Percentiles rank a stretch among this genome's conserved stretches.
Evolutionary conservation across 1,140 invertebrate species (phyloP).

Genomic region (Musca vetustissima): DNA sequence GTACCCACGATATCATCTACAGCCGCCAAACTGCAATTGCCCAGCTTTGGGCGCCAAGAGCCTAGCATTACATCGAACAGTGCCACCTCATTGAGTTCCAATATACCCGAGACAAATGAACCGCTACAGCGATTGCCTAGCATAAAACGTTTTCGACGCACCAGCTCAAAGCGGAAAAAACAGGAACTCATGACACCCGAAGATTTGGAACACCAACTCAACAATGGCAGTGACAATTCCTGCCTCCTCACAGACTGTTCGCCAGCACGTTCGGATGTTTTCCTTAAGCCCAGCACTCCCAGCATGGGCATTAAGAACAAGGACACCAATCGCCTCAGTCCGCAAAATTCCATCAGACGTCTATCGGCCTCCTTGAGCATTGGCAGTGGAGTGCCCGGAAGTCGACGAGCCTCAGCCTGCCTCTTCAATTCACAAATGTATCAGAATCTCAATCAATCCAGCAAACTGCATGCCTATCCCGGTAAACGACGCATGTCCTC

Average conservation of each 20-base stretch:
- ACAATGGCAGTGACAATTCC: constrained; percentile 47
- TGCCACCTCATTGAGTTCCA: constrained; percentile 27
- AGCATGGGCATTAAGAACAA: constrained; percentile 61
- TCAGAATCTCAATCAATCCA: constrained; percentile 51
- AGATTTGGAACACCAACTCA: constrained; percentile 42
- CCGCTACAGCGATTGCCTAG: constrained; percentile 34
- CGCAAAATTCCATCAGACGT: constrained; percentile 69
- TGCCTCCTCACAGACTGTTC: constrained; percentile 30
- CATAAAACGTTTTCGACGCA: constrained; percentile 49
- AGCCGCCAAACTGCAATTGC: constrained; percentile 34
- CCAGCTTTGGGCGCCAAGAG: constrained; percentile 27
- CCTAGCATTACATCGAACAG: constrained; percentile 31
- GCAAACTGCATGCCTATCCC: constrained; percentile 40
- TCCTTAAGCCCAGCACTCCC: constrained; percentile 19
- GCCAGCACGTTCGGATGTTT: constrained; percentile 7
- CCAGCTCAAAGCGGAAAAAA: constrained; percentile 43
- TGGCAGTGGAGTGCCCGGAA: constrained; percentile 33
- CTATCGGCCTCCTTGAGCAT: constrained; percentile 46
- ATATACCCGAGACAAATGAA: constrained; percentile 6
- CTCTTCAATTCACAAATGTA: constrained; percentile 54
- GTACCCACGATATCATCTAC: constrained; percentile 49
- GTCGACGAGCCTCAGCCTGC: constrained; percentile 49
- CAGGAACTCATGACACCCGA: constrained; percentile 24
- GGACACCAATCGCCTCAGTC: constrained; percentile 66
- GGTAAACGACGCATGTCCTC: constrained; percentile 53